Evolutionary conservation across 2,113 vertebrate species (phyloP), one percentile per base, ranked within the genome.

Genomic region (Dipodomys stephensi): DNA sequence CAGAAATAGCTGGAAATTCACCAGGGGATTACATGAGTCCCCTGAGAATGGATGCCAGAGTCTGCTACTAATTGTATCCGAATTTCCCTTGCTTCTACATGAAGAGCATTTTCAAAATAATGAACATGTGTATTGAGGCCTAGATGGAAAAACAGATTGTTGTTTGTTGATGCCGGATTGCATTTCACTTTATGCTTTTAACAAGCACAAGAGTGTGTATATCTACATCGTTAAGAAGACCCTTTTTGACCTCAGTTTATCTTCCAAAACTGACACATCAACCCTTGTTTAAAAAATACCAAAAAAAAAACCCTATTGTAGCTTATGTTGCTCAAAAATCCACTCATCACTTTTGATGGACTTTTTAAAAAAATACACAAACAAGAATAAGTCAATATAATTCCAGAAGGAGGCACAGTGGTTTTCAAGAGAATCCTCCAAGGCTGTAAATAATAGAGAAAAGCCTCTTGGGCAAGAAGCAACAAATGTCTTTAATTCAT

Each of bases 1-100:
- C 72, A 86, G 60, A 88, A 92, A 93, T 60, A 92, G 18, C 35
- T 88, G 68, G 84, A 88, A 88, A 95, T 72, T 67, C 68, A 83
- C 90, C 62, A 1, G 39, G 30, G 80, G 76, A 94, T 84, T 74
- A 78, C 19, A 46, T 68, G 35, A 88, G 27, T 96, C 49, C 80
- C 76, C 62, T 91, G 30, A 76, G 64, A 11, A 88, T 62, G 8
- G 28, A 90, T 86, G 68, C 78, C 90, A 95, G 30, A 20, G 27
- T 88, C 90, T 80, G 32, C 73, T n/a, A 87, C 49, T 93, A 96
- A 95, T 94, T 82, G 46, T 88, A 65, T 93, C 64, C 86, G 94
- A 90, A 46, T 92, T 88, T 93, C 46, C 88, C 39, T 87, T 88
- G 85, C 30, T 92, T 91, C 77, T 67, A 6, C 64, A 92, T 78